Conservation (phyloP, 2,113 vertebrate genomes). For the Podarcis cretensis region DNA sequence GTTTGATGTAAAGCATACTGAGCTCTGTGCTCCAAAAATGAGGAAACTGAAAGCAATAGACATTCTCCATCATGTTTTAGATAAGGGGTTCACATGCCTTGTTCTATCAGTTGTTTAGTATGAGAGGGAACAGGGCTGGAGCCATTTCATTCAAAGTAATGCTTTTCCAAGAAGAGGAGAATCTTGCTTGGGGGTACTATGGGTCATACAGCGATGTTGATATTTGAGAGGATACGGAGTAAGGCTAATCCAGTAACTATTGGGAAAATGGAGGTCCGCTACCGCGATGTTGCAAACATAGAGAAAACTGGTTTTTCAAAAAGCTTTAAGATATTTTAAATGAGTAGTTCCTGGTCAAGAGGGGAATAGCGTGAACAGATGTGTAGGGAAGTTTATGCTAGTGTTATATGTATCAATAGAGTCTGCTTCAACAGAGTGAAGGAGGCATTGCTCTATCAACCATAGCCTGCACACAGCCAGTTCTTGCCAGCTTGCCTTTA, state of each 20-base stretch:
- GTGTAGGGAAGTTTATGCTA: constrained; percentile 51
- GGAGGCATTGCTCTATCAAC: too few species aligned
- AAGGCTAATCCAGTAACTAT: constrained; percentile 48
- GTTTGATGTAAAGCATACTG: fast-evolving
- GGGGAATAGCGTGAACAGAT: constrained; percentile 40
- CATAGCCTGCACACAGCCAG: too few species aligned
- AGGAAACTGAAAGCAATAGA: constrained; percentile 36
- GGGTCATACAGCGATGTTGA: constrained; percentile 42
- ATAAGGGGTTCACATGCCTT: constrained; percentile 32
- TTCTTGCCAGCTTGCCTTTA: too few species aligned
- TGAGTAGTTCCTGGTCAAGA: constrained; percentile 17
- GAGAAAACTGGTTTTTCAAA: constrained; percentile 54
- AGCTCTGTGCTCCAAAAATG: background rate
- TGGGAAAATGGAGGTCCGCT: constrained; percentile 51
- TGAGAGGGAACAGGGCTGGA: constrained; percentile 10
- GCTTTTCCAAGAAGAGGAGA: background rate
- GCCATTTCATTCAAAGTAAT: constrained; percentile 34
- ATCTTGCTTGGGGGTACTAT: background rate
- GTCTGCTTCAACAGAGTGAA: too few species aligned
- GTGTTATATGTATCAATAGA: too few species aligned
- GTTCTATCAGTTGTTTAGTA: constrained; percentile 43
- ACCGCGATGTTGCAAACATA: constrained; percentile 23
- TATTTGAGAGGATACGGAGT: constrained; percentile 43
- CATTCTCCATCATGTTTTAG: constrained; percentile 8
- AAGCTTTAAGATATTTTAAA: constrained; percentile 43